Conservation (phyloP, 2,113 vertebrate species). For the Cyanoramphus novaezelandiae region DNA sequence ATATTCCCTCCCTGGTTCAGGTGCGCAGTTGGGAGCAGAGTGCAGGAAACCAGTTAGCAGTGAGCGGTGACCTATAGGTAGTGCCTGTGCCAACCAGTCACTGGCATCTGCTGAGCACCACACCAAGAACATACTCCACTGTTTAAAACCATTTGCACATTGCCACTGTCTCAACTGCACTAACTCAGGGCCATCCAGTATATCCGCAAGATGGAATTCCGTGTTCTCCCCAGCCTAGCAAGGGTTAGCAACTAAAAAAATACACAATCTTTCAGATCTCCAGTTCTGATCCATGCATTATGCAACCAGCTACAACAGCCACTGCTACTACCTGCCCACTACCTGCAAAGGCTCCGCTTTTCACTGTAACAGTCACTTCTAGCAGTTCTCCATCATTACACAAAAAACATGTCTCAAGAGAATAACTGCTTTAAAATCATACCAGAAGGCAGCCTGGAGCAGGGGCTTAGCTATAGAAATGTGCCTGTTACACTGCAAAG, state of each 20-base stretch:
- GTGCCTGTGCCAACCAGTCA: background rate
- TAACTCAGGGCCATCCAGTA: background rate
- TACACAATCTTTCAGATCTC: background rate
- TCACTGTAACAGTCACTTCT: background rate
- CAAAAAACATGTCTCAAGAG: background rate
- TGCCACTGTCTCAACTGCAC: background rate
- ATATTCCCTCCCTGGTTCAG: background rate
- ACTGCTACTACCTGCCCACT: background rate
- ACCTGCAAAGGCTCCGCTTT: background rate
- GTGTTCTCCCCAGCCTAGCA: background rate
- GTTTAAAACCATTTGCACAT: background rate
- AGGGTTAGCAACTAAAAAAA: background rate
- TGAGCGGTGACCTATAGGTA: background rate
- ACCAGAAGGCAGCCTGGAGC: background rate
- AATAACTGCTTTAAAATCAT: background rate
- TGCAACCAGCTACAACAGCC: background rate
- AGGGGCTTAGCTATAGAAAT: background rate
- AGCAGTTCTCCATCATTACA: background rate
- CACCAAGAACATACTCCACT: background rate
- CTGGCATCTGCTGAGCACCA: background rate
- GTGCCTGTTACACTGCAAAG: background rate
- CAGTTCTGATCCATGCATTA: background rate
- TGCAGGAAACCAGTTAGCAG: background rate
- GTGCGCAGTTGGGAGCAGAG: background rate
- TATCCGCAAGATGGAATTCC: background rate